phyloP scores from a whole-genome alignment of 1,140 invertebrate genomes.

The Zaprionus camerounensis region DNA sequence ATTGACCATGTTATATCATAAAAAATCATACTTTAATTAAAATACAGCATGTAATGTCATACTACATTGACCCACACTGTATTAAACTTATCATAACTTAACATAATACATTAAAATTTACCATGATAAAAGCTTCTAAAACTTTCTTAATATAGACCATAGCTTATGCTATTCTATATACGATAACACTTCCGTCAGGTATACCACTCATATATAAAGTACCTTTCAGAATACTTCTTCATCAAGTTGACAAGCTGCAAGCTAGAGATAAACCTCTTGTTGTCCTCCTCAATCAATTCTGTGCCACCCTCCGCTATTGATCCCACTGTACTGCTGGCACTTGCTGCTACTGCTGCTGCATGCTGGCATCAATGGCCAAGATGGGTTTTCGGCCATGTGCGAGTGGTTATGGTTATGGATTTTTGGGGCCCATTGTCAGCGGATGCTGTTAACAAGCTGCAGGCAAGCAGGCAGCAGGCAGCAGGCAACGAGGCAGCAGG shows the following conservation, averaged over 20 bases:
- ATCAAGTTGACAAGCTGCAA: not conserved
- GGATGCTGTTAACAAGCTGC: slow-evolving; percentile 43
- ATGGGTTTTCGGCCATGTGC: slow-evolving; percentile 23
- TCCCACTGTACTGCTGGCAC: not conserved
- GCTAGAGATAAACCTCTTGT: not conserved
- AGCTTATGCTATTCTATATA: not conserved
- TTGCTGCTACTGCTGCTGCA: not conserved
- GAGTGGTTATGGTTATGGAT: slow-evolving; percentile 18
- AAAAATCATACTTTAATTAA: too few relatives aligned
- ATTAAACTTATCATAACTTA: not conserved
- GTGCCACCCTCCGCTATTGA: not conserved
- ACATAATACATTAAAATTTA: not conserved
- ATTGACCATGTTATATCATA: not conserved
- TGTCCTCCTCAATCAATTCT: not conserved
- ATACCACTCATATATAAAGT: not conserved
- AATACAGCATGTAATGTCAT: too few relatives aligned
- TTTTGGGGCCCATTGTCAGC: slow-evolving; percentile 44
- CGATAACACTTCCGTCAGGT: not conserved
- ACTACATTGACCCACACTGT: not conserved
- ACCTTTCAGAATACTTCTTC: not conserved
- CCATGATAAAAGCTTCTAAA: too few relatives aligned
- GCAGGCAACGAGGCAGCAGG: not conserved
- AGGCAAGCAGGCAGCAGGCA: not conserved
- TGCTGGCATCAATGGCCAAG: slow-evolving; percentile 5
- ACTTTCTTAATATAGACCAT: too few relatives aligned